These are phyloP conservation scores for Goniozus legneri DNA, from an alignment of 1,140 invertebrate species.

Conservation along the genomic window DNA sequence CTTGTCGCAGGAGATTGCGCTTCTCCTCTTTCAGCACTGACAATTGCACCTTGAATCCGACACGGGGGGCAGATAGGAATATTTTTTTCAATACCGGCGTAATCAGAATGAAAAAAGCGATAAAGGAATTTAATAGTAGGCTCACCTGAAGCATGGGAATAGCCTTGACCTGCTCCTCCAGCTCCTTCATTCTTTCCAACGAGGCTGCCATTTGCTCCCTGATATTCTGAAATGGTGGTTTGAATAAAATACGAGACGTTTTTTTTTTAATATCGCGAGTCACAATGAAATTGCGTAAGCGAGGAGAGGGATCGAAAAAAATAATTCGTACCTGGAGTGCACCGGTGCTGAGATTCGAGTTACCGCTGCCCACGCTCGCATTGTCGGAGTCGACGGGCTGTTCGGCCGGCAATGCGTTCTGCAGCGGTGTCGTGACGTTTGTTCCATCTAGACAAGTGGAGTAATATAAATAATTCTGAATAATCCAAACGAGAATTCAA, in stretches of 20 bases:
- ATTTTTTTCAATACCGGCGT: too few species aligned
- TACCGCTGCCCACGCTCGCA: conserved; percentile 44
- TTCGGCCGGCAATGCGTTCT: conserved; percentile 33
- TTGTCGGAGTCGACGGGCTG: conserved; percentile 36
- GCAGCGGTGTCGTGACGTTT: conserved; percentile 24
- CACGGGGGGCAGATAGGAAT: too few species aligned
- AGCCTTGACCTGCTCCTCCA: conserved; percentile 81
- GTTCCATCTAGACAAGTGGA: conserved; percentile 38
- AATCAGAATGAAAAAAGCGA: conserved; percentile 4
- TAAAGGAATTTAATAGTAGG: conserved; percentile 20
- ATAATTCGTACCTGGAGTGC: conserved; percentile 44
- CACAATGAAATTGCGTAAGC: too few species aligned
- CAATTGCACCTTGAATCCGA: conserved; percentile 60
- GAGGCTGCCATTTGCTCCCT: conserved; percentile 76
- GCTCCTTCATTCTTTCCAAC: conserved; percentile 70
- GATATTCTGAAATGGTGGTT: conserved; percentile 62
- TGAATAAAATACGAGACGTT: background rate
- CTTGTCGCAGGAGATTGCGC: conserved; percentile 59
- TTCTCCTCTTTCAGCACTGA: conserved; percentile 73
- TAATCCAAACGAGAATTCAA: too few species aligned
- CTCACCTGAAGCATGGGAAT: conserved; percentile 78
- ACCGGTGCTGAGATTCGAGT: conserved; percentile 46
- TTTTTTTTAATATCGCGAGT: too few species aligned
- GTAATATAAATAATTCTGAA: too few species aligned
- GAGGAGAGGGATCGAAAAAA: too few species aligned